Base-by-base conservation (phyloP, 2,888 invertebrate genomes). In the Chloroclysta siterata region DNA sequence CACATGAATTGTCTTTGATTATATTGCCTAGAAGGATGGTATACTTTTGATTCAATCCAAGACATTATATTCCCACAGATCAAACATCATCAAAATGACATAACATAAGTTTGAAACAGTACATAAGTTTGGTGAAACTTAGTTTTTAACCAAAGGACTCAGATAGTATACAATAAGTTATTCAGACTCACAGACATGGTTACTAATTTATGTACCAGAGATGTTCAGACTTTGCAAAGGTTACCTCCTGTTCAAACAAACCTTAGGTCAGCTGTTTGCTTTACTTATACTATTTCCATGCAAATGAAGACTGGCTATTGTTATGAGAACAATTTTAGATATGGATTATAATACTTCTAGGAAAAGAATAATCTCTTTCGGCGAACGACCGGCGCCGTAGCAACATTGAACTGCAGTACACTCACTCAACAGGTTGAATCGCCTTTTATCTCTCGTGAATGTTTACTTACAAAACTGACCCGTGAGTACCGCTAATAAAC, bases 371-470 rank as follows among this genome's bases (percentile, higher is more conserved):
- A 39, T 44, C 33, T 51, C 46, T 42, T 60, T 52, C 60, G 28
- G 46, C 54, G 28, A 48, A 58, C 17, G 39, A 53, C 69, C 73
- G 71, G 70, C 65, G 66, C 7, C 15, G 53, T 66, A 68, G 62
- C 55, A 63, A 57, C 46, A 61, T 50, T 10, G 53, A 65, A 63
- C 39, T 65, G 41, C 57, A 17, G 46, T 17, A 44, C 33, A 33
- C 33, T 47, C 42, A 69, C 57, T 68, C 71, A 71, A 71, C 71
- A 72, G 69, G 69, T 69, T 67, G 64, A 62, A 62, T 51, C 50
- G 15, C 41, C 36, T 13, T 15, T 6, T 47, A 60, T 53, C 8
- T 28, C 29, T 59, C 11, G 29, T 51, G 39, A 53, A 28, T 67
- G 62, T 70, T 68, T 68, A 64, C 66, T 64, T 53, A 70, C 65